These are phyloP conservation scores for Caenorhabditis tropicalis DNA, from an alignment of 1,140 invertebrate genomes.

Conservation along the genomic window DNA sequence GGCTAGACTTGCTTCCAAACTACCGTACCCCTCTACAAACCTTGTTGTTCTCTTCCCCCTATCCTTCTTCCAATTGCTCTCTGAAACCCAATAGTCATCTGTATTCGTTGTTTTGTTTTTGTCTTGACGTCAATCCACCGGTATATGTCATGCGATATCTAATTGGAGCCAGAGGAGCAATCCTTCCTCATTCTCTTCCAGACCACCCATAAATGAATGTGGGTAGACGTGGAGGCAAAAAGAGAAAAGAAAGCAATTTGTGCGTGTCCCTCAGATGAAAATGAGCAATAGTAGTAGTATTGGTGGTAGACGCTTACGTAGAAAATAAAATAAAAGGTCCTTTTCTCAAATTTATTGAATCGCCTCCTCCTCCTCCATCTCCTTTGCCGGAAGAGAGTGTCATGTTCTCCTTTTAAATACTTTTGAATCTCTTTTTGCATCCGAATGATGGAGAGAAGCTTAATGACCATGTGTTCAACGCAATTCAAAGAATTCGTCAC, in stretches of 20 bases:
- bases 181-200: neutral
- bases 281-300: neutral
- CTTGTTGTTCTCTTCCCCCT: no score
- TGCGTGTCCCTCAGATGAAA: neutral
- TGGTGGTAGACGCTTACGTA: neutral
- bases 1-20: no score
- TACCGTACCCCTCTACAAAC: no score
- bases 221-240: neutral
- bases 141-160: neutral
- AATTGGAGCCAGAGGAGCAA: neutral
- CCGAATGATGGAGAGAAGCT: no score
- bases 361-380: no score
- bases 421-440: no score
- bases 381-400: no score
- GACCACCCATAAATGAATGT: neutral
- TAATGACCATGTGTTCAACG: no score
- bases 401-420: no score
- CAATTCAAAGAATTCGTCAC: no score
- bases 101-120: neutral
- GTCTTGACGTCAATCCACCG: neutral
- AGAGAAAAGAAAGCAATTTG: neutral
- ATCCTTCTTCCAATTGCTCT: neutral
- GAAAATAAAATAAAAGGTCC: constrained; percentile 29
- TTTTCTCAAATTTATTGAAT: neutral
- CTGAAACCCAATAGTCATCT: neutral